Conservation (phyloP, 53 echinoderm and acorn worm species). For the Mesocentrotus franciscanus region DNA sequence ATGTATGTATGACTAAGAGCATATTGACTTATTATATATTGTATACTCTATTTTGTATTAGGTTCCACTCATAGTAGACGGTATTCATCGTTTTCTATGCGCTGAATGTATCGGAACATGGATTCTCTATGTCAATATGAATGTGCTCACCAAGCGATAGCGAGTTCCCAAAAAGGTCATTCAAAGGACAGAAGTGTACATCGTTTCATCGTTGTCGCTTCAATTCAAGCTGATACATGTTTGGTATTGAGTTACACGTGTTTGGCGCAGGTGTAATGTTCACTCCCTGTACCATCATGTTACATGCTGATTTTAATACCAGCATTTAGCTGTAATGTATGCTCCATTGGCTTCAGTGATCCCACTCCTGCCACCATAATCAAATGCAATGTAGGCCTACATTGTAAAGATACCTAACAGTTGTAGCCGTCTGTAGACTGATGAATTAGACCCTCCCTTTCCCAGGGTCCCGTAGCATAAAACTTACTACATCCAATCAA, state of each 20-base stretch:
- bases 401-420: too few species aligned
- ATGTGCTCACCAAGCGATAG: background rate
- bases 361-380: background rate
- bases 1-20: background rate
- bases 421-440: too few species aligned
- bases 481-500: too few species aligned
- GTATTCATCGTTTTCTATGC: background rate
- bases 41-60: background rate
- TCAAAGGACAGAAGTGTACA: conserved; percentile 28
- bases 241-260: background rate
- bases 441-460: too few species aligned
- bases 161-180: background rate
- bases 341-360: background rate
- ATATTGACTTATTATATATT: background rate
- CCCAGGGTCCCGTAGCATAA: too few species aligned
- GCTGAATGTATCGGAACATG: background rate
- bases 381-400: too few species aligned
- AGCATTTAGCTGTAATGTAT: background rate
- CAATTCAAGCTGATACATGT: conserved; percentile 47
- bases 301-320: background rate
- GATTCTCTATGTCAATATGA: background rate
- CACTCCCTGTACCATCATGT: background rate
- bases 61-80: background rate
- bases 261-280: background rate
- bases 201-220: background rate